Conservation (phyloP, 1,140 invertebrate species). For the Berghia stephanieae region DNA sequence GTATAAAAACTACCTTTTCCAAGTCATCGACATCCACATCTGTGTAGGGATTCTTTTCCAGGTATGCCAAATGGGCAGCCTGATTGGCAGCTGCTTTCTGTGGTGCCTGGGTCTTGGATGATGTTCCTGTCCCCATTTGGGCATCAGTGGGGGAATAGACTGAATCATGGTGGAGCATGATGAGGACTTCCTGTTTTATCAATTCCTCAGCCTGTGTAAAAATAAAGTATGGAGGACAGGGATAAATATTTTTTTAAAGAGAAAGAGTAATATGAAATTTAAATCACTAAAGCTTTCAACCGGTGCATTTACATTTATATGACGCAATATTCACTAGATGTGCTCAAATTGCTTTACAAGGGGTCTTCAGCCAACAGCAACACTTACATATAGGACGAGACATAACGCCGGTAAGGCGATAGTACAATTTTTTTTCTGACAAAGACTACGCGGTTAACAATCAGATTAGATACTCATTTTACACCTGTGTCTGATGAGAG, state of each 20-base stretch:
- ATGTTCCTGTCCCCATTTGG: slow-evolving; percentile 54
- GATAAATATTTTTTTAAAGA: background rate
- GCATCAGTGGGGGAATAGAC: slow-evolving; percentile 68
- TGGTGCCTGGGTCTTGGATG: slow-evolving; percentile 60
- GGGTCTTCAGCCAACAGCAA: too few species aligned
- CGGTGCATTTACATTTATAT: too few species aligned
- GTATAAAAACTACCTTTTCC: slow-evolving; percentile 70
- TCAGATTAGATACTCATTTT: too few species aligned
- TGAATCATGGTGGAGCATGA: slow-evolving; percentile 90
- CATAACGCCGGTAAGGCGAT: too few species aligned
- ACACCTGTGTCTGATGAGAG: too few species aligned
- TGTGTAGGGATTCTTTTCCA: slow-evolving; percentile 87
- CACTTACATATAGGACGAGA: too few species aligned
- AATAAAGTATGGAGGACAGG: background rate
- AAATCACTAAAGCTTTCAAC: background rate
- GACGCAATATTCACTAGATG: too few species aligned
- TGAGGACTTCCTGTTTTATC: slow-evolving; percentile 96
- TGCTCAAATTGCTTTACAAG: too few species aligned
- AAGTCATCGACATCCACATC: slow-evolving; percentile 79
- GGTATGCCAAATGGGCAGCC: slow-evolving; percentile 79
- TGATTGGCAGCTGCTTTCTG: slow-evolving; percentile 69
- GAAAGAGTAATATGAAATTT: background rate
- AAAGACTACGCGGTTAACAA: too few species aligned
- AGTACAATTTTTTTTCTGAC: too few species aligned
- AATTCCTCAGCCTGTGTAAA: slow-evolving; percentile 86